Conservation (phyloP, 2,797 vertebrate species). For the Coregonus ussuriensis region DNA sequence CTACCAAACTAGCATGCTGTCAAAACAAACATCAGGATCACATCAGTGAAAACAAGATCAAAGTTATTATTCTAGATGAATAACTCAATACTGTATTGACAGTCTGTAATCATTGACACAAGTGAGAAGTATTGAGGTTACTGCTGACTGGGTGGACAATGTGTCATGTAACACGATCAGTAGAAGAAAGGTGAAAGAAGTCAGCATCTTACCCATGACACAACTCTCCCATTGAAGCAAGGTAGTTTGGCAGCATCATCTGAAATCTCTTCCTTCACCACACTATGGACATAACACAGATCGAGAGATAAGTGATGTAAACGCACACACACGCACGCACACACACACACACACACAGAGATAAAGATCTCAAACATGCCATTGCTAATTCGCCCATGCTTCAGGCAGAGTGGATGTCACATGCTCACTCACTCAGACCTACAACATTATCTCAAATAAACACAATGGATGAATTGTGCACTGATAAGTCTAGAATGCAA, state of each 20-base stretch:
- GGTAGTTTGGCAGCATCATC: slow-evolving; percentile 76
- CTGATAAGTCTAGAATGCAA: not conserved
- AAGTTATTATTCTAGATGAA: not conserved
- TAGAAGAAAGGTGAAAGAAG: not conserved
- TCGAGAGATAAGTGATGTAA: not conserved
- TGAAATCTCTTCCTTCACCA: slow-evolving; percentile 85
- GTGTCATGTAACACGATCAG: not conserved
- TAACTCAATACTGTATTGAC: not conserved
- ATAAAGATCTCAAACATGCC: not conserved
- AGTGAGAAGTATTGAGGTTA: not conserved
- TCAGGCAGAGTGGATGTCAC: not conserved
- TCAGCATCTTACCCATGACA: slow-evolving; percentile 69
- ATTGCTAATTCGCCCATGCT: not conserved
- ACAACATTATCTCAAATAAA: not conserved
- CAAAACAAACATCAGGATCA: not conserved
- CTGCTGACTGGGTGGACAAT: not conserved
- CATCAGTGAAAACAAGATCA: not conserved
- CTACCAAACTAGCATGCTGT: not conserved
- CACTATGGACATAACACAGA: slow-evolving; percentile 48
- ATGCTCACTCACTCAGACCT: not conserved
- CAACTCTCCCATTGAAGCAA: slow-evolving; percentile 78
- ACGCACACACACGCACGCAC: not conserved
- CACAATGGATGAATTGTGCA: not conserved
- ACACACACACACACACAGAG: not conserved
- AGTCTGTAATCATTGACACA: not conserved